These are phyloP conservation scores for Limnothrissa miodon DNA, from an alignment of 2,113 vertebrate species.

Conservation along the genomic window DNA sequence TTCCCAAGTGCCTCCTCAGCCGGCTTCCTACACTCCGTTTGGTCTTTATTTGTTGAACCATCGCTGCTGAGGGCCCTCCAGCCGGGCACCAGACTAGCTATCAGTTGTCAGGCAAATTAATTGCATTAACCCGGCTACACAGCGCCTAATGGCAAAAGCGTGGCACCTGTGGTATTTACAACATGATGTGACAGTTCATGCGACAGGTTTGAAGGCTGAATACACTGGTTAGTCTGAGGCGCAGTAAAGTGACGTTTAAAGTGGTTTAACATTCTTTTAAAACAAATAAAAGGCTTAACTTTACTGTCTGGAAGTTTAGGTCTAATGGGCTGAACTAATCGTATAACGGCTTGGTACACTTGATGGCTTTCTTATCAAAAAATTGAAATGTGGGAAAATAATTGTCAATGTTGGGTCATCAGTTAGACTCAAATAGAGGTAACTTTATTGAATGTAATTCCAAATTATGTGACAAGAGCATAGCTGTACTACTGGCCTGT, in stretches of 20 bases:
- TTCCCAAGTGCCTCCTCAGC: not conserved
- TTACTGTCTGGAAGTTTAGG: not conserved
- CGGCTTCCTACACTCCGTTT: not conserved
- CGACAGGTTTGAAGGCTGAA: not conserved
- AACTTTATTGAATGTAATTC: not conserved
- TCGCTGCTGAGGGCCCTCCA: not conserved
- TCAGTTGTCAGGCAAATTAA: not conserved
- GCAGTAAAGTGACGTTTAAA: not conserved
- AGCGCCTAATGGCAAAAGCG: not conserved
- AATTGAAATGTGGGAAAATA: not conserved
- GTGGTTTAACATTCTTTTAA: not conserved
- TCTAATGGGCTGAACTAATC: not conserved
- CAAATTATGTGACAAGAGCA: not conserved
- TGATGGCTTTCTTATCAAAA: not conserved
- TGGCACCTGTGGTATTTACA: not conserved
- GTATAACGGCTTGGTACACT: not conserved
- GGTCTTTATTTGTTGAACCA: not conserved
- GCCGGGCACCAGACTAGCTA: not conserved
- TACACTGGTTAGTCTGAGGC: not conserved
- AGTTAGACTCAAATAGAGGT: not conserved
- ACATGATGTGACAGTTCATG: not conserved
- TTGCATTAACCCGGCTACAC: not conserved
- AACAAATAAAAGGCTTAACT: not conserved
- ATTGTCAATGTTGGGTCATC: not conserved
- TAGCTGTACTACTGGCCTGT: not conserved